Base-by-base conservation (phyloP, 53 echinoderm and acorn worm genomes). In the Apostichopus leukothele region DNA sequence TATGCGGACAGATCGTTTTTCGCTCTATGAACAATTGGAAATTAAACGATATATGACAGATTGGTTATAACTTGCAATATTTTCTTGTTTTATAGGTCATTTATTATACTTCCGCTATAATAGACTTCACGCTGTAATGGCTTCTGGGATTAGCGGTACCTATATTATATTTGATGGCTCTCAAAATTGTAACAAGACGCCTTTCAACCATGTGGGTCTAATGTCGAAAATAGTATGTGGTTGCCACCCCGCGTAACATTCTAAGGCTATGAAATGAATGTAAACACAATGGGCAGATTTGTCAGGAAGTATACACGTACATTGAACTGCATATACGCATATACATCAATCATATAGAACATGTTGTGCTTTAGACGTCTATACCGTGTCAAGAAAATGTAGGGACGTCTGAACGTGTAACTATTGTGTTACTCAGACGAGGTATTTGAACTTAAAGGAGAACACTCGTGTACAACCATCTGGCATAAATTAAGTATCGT, bases 21-120 rank as follows among this genome's bases (percentile, higher is more conserved):
- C 22, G 19, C 51, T 18, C 59, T 59, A 55, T 14, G 55, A 57
- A 19, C 18, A 71, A 71, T 71, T 71, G 71, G 18, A 16, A 71
- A 71, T 59, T 81, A 81, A 81, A 81, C 81, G 57, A 81, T 81
- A 57, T 55, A 5, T 81, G 59, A 81, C 81, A 81, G 81, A 81
- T 81, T 55, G 55, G 12, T 21, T 21, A 25, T 81, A 81, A 81
- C 59, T 81, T 81, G 53, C 20, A 22, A 59, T n/a, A n/a, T n/a
- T n/a, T 63, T 6, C 20, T 71, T 5, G 9, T 81, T 54, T 81
- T 81, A 81, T 81, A 59, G 81, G 81, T 81, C 81, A 81, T 71
- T 71, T 71, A 57, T 57, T 57, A 71, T 71, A 71, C 18, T 71
- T 71, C 71, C 71, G 13, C 20, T 16, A 18, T n/a, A 18, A 39